These are phyloP conservation scores for Phorcus lineatus DNA, from an alignment of 2,888 invertebrate species.

Conservation along the genomic window DNA sequence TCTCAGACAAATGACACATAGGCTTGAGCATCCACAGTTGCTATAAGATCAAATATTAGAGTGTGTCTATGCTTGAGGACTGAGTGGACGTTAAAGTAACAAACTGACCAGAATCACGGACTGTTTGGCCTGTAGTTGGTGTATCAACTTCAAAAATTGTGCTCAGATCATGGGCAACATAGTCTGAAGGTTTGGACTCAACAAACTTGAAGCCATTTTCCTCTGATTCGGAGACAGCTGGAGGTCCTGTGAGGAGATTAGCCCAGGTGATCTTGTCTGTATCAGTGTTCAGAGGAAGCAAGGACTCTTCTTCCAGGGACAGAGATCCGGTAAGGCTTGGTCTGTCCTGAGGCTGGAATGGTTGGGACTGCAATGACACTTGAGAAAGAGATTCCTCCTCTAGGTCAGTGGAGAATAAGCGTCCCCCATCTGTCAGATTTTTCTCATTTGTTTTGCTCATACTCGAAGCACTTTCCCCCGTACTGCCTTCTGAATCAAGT, in stretches of 20 bases:
- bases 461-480: background rate
- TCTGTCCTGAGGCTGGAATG: background rate
- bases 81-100: background rate
- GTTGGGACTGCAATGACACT: background rate
- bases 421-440: background rate
- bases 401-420: slow-evolving; percentile 11
- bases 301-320: background rate
- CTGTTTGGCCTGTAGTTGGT: slow-evolving; percentile 36
- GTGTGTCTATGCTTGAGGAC: background rate
- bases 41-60: too few relatives aligned
- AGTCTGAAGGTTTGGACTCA: background rate
- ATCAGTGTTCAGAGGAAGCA: background rate
- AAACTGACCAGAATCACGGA: background rate
- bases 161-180: slow-evolving; percentile 57
- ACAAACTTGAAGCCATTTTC: background rate
- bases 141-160: slow-evolving; percentile 68
- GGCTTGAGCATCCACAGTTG: too few relatives aligned
- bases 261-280: background rate
- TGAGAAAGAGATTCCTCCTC: slow-evolving; percentile 26
- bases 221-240: background rate
- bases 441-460: background rate
- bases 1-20: too few relatives aligned
- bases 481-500: background rate
- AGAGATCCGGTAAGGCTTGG: background rate
- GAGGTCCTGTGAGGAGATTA: background rate